Conservation (phyloP, 92 coral and sea anemone genomes). For the Palythoa heliodiscus region DNA sequence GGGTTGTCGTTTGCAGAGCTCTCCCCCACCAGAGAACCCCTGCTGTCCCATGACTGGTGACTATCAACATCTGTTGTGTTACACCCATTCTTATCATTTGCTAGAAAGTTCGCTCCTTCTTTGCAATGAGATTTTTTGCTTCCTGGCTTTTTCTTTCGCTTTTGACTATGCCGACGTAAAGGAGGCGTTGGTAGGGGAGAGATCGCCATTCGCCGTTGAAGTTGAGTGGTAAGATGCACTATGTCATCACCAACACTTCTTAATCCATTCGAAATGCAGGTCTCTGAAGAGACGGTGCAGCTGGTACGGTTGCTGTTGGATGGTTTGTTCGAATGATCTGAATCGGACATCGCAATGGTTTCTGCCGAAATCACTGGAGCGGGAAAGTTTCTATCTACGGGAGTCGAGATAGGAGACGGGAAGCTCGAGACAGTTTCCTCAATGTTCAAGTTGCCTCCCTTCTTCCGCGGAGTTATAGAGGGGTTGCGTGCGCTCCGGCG, state of each 20-base stretch:
- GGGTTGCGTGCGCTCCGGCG: conserved; percentile 82
- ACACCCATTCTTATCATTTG: conserved; percentile 62
- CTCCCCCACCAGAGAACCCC: conserved; percentile 29
- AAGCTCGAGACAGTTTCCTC: conserved; percentile 36
- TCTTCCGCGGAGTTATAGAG: conserved; percentile 77
- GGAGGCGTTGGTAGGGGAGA: conserved; percentile 86
- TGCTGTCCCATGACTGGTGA: conserved; percentile 49
- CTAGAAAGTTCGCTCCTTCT: conserved; percentile 54
- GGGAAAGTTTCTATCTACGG: neutral
- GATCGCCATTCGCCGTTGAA: conserved; percentile 94
- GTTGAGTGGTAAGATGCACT: conserved; percentile 75
- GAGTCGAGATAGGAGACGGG: conserved; percentile 5
- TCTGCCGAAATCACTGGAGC: conserved; percentile 9
- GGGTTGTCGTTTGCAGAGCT: conserved; percentile 7
- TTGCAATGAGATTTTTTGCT: conserved; percentile 32
- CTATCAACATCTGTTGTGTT: conserved; percentile 84
- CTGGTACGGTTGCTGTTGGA: neutral
- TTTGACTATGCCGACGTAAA: conserved; percentile 58
- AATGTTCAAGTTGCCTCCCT: conserved; percentile 50
- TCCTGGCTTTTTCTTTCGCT: conserved; percentile 57
- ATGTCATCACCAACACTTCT: conserved; percentile 84
- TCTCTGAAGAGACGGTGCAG: conserved; percentile 11
- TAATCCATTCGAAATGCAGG: conserved; percentile 81
- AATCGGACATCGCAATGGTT: conserved; percentile 15
- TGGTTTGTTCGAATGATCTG: conserved; percentile 59